phyloP scores from a whole-genome alignment of 2,113 vertebrate genomes.

The Chamaea fasciata region DNA sequence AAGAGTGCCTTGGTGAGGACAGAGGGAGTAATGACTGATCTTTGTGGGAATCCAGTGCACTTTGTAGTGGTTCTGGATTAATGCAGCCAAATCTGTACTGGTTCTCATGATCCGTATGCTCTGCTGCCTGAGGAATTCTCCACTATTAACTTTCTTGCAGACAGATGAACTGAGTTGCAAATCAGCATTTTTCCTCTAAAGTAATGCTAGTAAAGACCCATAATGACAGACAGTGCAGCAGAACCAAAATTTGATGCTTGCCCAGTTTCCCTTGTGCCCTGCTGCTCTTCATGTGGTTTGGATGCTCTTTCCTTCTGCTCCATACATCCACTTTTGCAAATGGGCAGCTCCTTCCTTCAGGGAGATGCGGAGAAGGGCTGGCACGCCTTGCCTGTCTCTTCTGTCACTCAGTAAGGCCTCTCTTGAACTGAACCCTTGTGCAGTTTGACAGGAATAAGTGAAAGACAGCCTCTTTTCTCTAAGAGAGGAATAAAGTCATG shows the following conservation, averaged over 20 bases:
- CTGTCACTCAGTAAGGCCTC: background rate
- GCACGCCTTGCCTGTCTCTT: background rate
- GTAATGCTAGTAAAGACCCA: background rate
- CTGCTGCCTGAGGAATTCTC: background rate
- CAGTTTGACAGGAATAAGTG: background rate
- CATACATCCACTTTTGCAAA: background rate
- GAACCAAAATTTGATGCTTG: background rate
- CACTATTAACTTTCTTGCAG: background rate
- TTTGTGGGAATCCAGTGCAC: background rate
- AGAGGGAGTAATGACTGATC: background rate
- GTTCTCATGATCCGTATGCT: background rate
- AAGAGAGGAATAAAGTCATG: background rate
- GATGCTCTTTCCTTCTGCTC: background rate
- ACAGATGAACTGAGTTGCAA: background rate
- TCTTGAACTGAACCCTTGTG: background rate
- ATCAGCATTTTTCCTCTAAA: background rate
- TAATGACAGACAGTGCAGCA: background rate
- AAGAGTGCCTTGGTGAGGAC: background rate
- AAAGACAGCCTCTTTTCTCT: background rate
- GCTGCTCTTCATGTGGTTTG: background rate
- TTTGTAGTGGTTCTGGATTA: background rate
- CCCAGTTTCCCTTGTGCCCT: background rate
- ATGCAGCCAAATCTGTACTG: background rate
- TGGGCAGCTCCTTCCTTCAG: background rate
- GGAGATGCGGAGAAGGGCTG: background rate